A percentile compares a stretch with the other conserved stretches of the same genome.
Conservation (phyloP, 1,140 invertebrate species). For the Aphis gossypii region DNA sequence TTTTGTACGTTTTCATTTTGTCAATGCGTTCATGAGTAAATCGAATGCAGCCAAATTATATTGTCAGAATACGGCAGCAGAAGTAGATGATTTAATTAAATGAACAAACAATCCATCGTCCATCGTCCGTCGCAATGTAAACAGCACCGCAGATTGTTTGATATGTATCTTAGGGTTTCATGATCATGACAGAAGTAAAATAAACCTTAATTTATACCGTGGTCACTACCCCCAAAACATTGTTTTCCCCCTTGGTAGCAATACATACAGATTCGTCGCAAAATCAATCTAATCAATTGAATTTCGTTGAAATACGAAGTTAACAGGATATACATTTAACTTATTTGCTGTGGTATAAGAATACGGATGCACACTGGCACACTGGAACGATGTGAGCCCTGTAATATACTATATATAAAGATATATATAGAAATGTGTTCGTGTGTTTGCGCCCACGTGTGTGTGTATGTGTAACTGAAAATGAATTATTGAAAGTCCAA, state of each 20-base stretch:
- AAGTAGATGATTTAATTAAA: conserved; percentile 8
- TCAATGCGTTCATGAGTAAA: background rate
- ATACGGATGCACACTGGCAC: background rate
- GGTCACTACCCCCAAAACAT: background rate
- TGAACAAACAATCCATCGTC: background rate
- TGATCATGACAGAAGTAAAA: background rate
- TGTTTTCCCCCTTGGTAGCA: background rate
- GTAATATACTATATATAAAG: background rate
- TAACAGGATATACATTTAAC: background rate
- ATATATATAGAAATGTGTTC: background rate
- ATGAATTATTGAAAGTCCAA: conserved; percentile 6
- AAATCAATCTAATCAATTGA: conserved; percentile 28
- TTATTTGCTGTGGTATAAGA: background rate
- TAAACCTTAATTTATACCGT: conserved; percentile 36
- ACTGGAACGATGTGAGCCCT: background rate
- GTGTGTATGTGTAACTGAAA: background rate
- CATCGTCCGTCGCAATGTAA: background rate
- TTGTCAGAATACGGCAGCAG: background rate
- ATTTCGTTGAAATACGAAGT: background rate
- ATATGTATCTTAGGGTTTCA: background rate
- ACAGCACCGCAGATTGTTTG: background rate
- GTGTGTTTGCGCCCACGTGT: no score
- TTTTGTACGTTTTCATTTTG: background rate
- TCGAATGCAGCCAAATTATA: background rate
- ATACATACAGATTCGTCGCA: background rate